Conservation (phyloP, 1,140 invertebrate genomes). For the Cydia pomonella region DNA sequence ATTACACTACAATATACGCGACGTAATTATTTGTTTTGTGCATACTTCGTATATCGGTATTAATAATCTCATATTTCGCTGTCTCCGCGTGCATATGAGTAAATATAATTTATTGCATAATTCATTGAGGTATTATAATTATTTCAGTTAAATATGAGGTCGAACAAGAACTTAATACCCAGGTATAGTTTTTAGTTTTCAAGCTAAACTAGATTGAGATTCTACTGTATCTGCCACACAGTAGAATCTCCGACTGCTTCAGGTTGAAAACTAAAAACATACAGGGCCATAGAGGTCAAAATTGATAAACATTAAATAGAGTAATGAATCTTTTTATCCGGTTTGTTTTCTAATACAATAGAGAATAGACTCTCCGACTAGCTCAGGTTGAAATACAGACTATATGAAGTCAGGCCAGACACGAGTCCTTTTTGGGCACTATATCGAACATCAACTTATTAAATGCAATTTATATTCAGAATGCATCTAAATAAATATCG, state of each 20-base stretch:
- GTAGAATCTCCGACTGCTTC: too few relatives aligned
- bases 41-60: too few relatives aligned
- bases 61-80: background rate
- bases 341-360: background rate
- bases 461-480: slow-evolving; percentile 14
- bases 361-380: too few relatives aligned
- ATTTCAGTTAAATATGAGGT: background rate
- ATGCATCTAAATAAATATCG: background rate
- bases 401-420: background rate
- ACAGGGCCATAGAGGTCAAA: too few relatives aligned
- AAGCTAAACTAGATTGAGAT: too few relatives aligned
- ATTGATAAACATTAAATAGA: too few relatives aligned
- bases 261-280: too few relatives aligned
- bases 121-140: background rate
- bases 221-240: too few relatives aligned
- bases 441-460: background rate
- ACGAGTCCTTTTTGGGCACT: background rate
- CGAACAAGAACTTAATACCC: background rate
- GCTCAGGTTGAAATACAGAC: too few relatives aligned
- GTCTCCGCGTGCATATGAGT: background rate
- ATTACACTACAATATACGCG: too few relatives aligned
- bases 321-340: too few relatives aligned
- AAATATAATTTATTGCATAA: background rate
- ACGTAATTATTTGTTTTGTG: too few relatives aligned
- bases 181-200: background rate